phyloP scores from a whole-genome alignment of 1,140 invertebrate species.

The Prorops nasuta region DNA sequence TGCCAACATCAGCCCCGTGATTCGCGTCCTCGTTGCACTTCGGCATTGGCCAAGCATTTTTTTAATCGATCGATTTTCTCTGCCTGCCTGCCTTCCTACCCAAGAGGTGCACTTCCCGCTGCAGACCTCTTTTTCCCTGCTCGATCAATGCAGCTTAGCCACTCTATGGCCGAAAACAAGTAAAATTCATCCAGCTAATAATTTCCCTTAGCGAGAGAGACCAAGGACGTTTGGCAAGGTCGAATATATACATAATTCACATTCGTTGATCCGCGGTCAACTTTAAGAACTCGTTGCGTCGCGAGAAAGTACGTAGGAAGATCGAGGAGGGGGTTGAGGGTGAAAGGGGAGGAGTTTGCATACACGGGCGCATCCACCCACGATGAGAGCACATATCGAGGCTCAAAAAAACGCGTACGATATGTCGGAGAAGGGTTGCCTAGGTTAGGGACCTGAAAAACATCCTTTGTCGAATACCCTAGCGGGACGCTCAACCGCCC shows the following conservation, averaged over 20 bases:
- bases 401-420: constrained; percentile 20
- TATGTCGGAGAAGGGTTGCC: constrained; percentile 51
- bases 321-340: constrained; percentile 25
- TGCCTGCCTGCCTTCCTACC: too few relatives aligned
- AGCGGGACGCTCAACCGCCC: constrained; percentile 50
- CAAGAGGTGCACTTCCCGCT: too few relatives aligned
- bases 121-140: too few relatives aligned
- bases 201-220: too few relatives aligned
- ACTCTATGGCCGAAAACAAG: too few relatives aligned
- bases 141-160: too few relatives aligned
- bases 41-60: constrained; percentile 37
- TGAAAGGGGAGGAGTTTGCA: constrained; percentile 22
- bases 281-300: constrained; percentile 44
- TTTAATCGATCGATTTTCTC: constrained; percentile 37
- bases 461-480: constrained; percentile 56
- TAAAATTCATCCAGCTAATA: too few relatives aligned
- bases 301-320: constrained; percentile 25
- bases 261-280: too few relatives aligned
- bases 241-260: too few relatives aligned
- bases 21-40: constrained; percentile 40
- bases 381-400: too few relatives aligned
- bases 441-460: constrained; percentile 56
- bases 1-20: constrained; percentile 27
- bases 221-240: too few relatives aligned
- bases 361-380: constrained; percentile 18